Base-by-base conservation (phyloP, 2,113 vertebrate species). In the Phalacrocorax carbo region DNA sequence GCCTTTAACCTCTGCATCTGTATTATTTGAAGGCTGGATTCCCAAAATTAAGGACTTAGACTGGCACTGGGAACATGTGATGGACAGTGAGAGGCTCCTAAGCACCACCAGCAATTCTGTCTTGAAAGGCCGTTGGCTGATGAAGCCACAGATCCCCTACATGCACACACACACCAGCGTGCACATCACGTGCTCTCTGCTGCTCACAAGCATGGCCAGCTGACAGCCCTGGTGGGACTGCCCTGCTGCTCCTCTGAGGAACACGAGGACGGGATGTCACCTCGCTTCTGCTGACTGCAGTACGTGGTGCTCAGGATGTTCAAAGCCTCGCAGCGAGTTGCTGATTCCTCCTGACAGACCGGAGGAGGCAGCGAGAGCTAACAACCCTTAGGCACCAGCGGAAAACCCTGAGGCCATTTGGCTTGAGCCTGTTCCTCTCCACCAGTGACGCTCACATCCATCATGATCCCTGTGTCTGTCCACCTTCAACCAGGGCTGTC, bases 161-260 rank as follows among this genome's bases (percentile, higher is more conserved):
- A 8, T 0, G 8, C 29, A 48, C 42, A 8, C 0, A 8, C 26
- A 34, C 30, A 19, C 1, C 6, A 7, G 42, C 0, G 15, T 29
- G 30, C 5, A 0, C 1, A 25, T 11, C 15, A 1, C 20, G 2
- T 1, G 34, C 29, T 19, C 64, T 17, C n/a, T 7, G 30, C 21
- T 32, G 48, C 65, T 36, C 1, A 1, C 3, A 0, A 15, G 52
- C 29, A 7, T 1, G 17, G 40, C 13, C 3, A 34, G 36, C 62
- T 18, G 72, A 32, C 18, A 34, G 80, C 29, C 26, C 38, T 36
- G 23, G 23, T 1, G 9, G 65, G 48, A 16, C 48, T 25, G 29
- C 22, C 49, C 42, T 2, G 21, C 36, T 9, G 69, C 61, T 52
- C 22, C 34, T 29, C 15, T 6, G 38, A 57, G 40, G 62, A 30